Evolutionary conservation across 2,888 invertebrate species (phyloP), one percentile per base, ranked within the genome.

Genomic region (Sarcophaga variegata): DNA sequence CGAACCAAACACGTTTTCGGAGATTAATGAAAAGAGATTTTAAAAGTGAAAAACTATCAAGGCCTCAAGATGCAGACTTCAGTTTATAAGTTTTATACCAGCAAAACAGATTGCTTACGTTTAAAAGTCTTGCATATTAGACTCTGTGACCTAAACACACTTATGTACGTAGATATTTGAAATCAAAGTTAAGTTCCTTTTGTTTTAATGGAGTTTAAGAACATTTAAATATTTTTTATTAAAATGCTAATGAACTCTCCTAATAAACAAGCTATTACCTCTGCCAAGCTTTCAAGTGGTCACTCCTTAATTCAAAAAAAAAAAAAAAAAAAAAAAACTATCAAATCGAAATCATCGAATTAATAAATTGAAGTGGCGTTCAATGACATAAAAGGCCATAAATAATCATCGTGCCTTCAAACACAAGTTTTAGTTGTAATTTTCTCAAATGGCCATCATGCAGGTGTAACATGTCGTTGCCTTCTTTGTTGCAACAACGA

Each of bases 391-490:
- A 47, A 37, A 74, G 20, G 45, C 80, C 66, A 66, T 20, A 8
- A 27, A 59, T 60, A 47, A 6, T 20, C 17, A 59, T 20, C 74
- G 37, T 37, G 47, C 49, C 25, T 74, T 64, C 17, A 37, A 22
- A 69, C 10, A 37, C 20, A 69, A 80, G 60, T 47, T 62, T 37
- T 37, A 37, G 62, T 17, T 80, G 64, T 66, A 22, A 11, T 17
- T 62, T 45, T 25, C 27, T 25, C 45, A n/a, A 20, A 67, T 75
- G 47, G 25, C 59, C 75, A 78, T 69, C 74, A 67, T 81, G 63
- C 86, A 86, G 86, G 83, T 86, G 86, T 78, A 80, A 54, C 47
- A 81, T 81, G 77, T 69, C 59, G 59, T 78, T 86, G 77, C 54
- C 64, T 81, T 77, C 54, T 47, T 67, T 83, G 60, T 67, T 71